Percentiles rank a stretch among this genome's conserved stretches.
phyloP scores from a whole-genome alignment of 1,140 invertebrate genomes.

The Drosophila cardini region DNA sequence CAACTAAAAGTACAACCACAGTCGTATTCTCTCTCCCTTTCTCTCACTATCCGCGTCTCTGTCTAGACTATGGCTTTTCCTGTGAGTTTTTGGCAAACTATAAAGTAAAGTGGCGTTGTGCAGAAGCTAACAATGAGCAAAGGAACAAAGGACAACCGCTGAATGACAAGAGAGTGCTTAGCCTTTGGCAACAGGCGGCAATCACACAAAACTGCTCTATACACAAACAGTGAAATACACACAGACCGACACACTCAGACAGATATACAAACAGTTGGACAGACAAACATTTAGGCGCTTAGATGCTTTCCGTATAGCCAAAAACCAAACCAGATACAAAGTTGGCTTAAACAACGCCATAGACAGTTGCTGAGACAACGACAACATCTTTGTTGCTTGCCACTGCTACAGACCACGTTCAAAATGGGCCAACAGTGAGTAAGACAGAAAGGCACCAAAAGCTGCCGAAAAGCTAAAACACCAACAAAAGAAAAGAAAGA shows the following conservation, averaged over 20 bases:
- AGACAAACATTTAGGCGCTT: constrained; percentile 2
- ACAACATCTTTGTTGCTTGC: constrained; percentile 2
- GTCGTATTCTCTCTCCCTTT: background rate
- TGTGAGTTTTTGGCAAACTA: constrained; percentile 18
- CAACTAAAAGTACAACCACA: constrained; percentile 29
- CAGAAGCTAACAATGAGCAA: constrained; percentile 63
- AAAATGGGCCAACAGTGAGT: constrained; percentile 15
- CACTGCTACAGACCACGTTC: constrained; percentile 1
- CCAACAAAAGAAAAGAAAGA: background rate
- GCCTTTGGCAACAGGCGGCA: constrained; percentile 79
- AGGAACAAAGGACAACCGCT: constrained; percentile 77
- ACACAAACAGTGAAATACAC: constrained; percentile 13
- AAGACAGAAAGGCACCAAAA: background rate
- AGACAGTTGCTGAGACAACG: constrained; percentile 53
- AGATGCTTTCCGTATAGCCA: constrained; percentile 8
- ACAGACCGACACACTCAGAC: background rate
- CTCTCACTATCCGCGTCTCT: background rate
- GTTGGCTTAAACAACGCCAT: constrained; percentile 8
- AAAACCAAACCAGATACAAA: constrained; percentile 6
- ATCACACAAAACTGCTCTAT: constrained; percentile 63
- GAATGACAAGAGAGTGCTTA: constrained; percentile 81
- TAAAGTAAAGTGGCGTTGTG: constrained; percentile 15
- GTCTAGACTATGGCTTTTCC: background rate
- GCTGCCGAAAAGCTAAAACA: constrained; percentile 4
- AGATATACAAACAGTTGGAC: background rate